Evolutionary conservation across 2,113 vertebrate species (phyloP), one percentile per base, ranked within the genome.

Genomic region (Formicarius rufipectus): DNA sequence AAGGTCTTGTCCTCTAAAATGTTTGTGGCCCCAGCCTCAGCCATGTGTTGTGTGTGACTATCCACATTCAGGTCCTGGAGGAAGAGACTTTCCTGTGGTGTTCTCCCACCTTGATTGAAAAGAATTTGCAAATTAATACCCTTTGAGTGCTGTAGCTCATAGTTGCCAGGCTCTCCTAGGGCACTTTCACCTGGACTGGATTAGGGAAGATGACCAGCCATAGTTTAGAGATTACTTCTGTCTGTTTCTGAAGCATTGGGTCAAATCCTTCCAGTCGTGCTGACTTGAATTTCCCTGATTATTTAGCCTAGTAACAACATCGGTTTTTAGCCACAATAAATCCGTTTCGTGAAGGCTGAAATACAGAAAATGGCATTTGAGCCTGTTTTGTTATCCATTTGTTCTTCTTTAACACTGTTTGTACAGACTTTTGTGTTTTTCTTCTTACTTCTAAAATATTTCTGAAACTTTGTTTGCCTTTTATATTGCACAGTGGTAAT

Each of bases 381-480:
- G 83, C 90, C 59, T 90, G n/a, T 77, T 90, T 78, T 81, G 77
- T 87, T 95, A 56, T 18, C 87, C 28, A 0, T 92, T 94, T 96
- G 91, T 94, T 95, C 77, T 95, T 90, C 83, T 68, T 74, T 84
- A 84, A 80, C 52, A 11, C 39, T 39, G 44, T 67, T 94, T 45
- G 77, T 84, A 89, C 81, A 68, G 87, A 84, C 66, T 96, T 92
- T 7, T 5, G 47, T 92, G 74, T 64, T 92, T 96, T 94, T 64
- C 72, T 79, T 82, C 84, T 89, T 88, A 50, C 63, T 95, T 96
- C 89, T 96, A 30, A 95, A 96, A 53, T 96, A 89, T 79, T 96
- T 91, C 87, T 93, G 91, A 84, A 94, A 94, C 87, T 96, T 95
- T 87, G 93, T 95, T 96, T 95, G 93, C 78, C 87, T 97, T 96